Conservation (phyloP, 1,140 invertebrate genomes). For the Aethina tumida region DNA sequence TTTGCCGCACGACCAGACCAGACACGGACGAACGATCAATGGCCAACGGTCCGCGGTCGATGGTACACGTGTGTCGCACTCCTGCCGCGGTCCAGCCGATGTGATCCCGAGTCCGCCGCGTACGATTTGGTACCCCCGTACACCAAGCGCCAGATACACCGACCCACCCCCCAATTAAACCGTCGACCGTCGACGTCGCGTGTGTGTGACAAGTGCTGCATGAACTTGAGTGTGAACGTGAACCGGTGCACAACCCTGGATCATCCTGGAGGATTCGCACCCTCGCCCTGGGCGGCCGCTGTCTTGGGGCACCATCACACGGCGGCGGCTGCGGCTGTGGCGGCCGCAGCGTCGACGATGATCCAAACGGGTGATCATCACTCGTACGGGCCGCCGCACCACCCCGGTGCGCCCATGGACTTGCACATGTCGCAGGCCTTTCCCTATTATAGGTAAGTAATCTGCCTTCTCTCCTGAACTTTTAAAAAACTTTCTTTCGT, state of each 20-base stretch:
- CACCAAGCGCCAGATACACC: conserved; percentile 5
- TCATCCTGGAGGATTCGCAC: conserved; percentile 55
- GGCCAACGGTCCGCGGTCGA: conserved; percentile 33
- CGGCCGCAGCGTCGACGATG: conserved; percentile 52
- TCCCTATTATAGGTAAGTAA: conserved; percentile 72
- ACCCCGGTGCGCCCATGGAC: conserved; percentile 69
- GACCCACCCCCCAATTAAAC: conserved; percentile 3
- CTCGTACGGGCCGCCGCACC: conserved; percentile 35
- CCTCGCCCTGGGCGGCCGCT: conserved; percentile 57
- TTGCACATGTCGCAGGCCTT: conserved; percentile 79
- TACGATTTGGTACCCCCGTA: background rate
- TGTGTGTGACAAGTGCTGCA: conserved; percentile 37
- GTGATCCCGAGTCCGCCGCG: conserved; percentile 1
- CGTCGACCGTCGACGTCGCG: background rate
- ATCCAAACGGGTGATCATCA: conserved; percentile 42
- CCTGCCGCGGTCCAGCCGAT: background rate
- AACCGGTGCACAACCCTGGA: conserved; percentile 42
- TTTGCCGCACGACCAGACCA: conserved; percentile 9
- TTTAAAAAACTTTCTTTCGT: too few relatives aligned
- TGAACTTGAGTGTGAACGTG: conserved; percentile 40
- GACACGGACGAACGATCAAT: conserved; percentile 26
- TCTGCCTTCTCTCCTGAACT: background rate
- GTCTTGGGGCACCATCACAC: conserved; percentile 53
- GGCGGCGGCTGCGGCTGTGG: conserved; percentile 39
- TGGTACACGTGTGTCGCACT: conserved; percentile 22